Conservation (phyloP, 2,113 vertebrate species). For the Mobula hypostoma region DNA sequence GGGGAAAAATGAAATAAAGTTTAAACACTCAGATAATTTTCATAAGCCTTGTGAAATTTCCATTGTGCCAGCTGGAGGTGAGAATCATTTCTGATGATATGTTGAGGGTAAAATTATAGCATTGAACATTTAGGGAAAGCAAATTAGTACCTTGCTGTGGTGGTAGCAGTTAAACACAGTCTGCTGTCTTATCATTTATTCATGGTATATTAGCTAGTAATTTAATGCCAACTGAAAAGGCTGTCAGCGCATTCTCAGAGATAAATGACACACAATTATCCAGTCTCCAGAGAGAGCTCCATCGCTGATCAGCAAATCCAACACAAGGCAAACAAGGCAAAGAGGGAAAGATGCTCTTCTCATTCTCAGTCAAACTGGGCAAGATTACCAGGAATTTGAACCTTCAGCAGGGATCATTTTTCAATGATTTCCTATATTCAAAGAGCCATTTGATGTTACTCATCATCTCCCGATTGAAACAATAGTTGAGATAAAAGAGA, state of each 20-base stretch:
- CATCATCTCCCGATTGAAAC: not conserved
- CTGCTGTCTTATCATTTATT: slow-evolving; percentile 38
- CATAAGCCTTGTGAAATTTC: slow-evolving; percentile 18
- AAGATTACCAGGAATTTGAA: slow-evolving; percentile 16
- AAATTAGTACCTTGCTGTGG: slow-evolving; percentile 37
- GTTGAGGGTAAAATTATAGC: slow-evolving; percentile 33
- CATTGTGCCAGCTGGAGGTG: slow-evolving; percentile 3
- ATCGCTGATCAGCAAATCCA: slow-evolving; percentile 31
- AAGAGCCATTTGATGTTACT: not conserved
- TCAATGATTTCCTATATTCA: slow-evolving; percentile 22
- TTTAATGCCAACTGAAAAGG: slow-evolving; percentile 36
- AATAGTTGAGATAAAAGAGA: not conserved
- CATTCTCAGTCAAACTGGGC: not conserved
- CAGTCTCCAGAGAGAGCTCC: slow-evolving; percentile 28
- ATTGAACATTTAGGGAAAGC: slow-evolving; percentile 24
- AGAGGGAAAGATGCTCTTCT: not conserved
- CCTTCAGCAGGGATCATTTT: slow-evolving; percentile 18
- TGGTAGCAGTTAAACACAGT: slow-evolving; percentile 33
- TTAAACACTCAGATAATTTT: slow-evolving; percentile 9
- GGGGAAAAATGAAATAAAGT: not conserved
- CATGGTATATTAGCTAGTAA: slow-evolving; percentile 38
- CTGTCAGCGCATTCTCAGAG: slow-evolving; percentile 35
- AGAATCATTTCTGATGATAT: slow-evolving; percentile 18
- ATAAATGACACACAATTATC: slow-evolving; percentile 38
- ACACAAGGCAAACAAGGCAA: not conserved